Evolutionary conservation across 2,888 invertebrate genomes (phyloP).

Genomic region (Lochmaea capreae): DNA sequence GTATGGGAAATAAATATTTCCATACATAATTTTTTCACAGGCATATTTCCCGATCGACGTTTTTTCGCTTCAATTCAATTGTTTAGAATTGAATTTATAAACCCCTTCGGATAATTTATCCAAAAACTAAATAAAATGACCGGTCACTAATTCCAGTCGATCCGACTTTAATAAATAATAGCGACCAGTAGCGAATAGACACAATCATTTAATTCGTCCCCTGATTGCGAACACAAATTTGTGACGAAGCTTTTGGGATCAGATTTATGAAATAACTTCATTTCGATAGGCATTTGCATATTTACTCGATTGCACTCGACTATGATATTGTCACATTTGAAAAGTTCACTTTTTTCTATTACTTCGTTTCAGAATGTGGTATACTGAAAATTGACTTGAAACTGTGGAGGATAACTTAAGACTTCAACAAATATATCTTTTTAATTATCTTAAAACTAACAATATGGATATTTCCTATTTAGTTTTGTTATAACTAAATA

Average conservation of each 20-base stretch:
- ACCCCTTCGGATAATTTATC: not conserved
- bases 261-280: constrained; percentile 43
- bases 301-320: constrained; percentile 31
- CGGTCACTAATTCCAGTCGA: constrained; percentile 32
- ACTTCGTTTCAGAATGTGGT: not conserved
- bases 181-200: constrained; percentile 26
- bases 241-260: constrained; percentile 39
- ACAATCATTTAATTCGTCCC: constrained; percentile 42
- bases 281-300: constrained; percentile 39
- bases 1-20: not conserved
- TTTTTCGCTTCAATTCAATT: not conserved
- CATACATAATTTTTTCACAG: not conserved
- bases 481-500: too few species aligned
- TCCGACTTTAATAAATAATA: constrained; percentile 35
- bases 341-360: not conserved
- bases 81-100: constrained; percentile 18
- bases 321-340: not conserved
- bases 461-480: not conserved
- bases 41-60: not conserved
- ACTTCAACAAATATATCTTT: too few species aligned
- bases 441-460: not conserved
- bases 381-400: not conserved
- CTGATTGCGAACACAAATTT: constrained; percentile 42
- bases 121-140: constrained; percentile 21
- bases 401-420: not conserved